A percentile compares a stretch with the other conserved stretches of the same genome.
Conservation (phyloP, 2,888 invertebrate genomes). For the Mamestra brassicae region DNA sequence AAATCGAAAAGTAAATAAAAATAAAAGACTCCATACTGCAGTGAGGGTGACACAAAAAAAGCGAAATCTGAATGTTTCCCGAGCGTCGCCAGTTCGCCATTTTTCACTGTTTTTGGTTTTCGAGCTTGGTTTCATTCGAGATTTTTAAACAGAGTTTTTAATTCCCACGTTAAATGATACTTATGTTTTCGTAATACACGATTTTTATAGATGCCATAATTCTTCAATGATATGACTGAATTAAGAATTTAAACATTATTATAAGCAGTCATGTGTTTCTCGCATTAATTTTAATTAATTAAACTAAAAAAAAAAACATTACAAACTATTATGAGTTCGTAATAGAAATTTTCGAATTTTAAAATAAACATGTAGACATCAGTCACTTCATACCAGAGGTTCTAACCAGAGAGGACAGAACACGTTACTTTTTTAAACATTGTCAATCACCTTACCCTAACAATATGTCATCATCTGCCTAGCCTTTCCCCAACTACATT, state of each 20-base stretch:
- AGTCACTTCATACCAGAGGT: no score
- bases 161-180: neutral
- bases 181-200: neutral
- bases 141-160: neutral
- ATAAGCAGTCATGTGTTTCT: no score
- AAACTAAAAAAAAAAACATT: no score
- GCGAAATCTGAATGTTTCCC: constrained; percentile 18
- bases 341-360: no score
- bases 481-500: no score
- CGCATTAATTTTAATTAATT: no score
- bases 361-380: no score
- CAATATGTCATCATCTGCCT: no score
- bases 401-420: no score
- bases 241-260: neutral
- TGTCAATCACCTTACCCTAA: no score
- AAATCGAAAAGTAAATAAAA: constrained; percentile 24
- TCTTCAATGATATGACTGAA: neutral
- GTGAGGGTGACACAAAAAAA: constrained; percentile 46
- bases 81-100: constrained; percentile 31
- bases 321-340: no score
- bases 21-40: constrained; percentile 19
- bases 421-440: no score
- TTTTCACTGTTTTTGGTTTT: constrained; percentile 26
- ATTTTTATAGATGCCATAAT: neutral
- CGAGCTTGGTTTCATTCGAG: neutral